Evolutionary conservation across 2,888 invertebrate species (phyloP), one percentile per base, ranked within the genome.

Genomic region (Drosophila anomelani): DNA sequence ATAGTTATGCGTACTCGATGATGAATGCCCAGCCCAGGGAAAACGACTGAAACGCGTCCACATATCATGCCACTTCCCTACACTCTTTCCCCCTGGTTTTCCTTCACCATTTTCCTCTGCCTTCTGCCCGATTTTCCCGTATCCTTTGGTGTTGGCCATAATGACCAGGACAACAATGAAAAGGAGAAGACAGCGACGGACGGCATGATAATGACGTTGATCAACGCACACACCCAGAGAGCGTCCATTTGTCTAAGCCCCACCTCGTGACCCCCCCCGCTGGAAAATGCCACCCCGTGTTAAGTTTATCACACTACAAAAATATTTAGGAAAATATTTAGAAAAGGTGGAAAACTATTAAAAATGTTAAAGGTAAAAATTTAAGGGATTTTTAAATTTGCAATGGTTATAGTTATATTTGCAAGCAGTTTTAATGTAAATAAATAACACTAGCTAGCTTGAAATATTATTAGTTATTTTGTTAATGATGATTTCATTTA

Each of bases 181-280:
- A 39, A 32, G 56, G 55, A 60, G 53, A 49, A 75, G 72, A 63
- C 74, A 74, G 49, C 36, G 67, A 59, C 75, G 67, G 74, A 53
- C 76, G 60, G 76, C 67, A 66, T 69, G 88, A 85, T 85, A 81
- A 79, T 81, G 75, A 72, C 81, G 75, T 88, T 87, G 89, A 85
- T 87, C 85, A 86, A 80, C 79, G 59, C 64, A 88, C 84, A 87
- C 79, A 84, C 81, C 81, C 89, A 70, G 64, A 47, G 56, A 62
- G 57, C 87, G 72, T 86, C 79, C 86, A 83, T 83, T 83, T 83
- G 84, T 88, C 80, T 77, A 85, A 75, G 67, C 62, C 32, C 29
- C 23, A 36, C 69, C 23, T 36, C 17, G 29, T 20, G 10, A 8
- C 55, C 10, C 10, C 10, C 23, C 4, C 34, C 4, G 34, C 44